Evolutionary conservation across 2,113 vertebrate genomes (phyloP).

Genomic region (Corynorhinus townsendii): DNA sequence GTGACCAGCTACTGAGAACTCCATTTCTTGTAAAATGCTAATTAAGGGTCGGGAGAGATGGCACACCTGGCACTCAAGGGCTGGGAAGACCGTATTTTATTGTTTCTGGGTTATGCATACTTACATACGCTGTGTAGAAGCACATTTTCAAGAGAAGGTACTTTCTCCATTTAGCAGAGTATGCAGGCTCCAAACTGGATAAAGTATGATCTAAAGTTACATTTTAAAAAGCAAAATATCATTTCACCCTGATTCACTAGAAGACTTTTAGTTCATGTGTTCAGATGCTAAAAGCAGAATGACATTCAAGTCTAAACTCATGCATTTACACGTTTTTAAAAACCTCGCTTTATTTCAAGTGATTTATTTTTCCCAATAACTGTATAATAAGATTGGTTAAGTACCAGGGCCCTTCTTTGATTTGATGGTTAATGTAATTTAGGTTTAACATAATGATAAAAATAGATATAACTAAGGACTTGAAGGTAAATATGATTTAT

Average conservation of each 20-base stretch:
- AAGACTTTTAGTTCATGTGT: slow-evolving; percentile 44
- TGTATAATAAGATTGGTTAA: neutral
- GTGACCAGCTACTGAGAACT: neutral
- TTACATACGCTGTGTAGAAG: slow-evolving; percentile 98
- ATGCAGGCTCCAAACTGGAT: slow-evolving; percentile 93
- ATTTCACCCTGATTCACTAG: slow-evolving; percentile 67
- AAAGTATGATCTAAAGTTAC: slow-evolving; percentile 90
- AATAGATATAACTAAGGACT: neutral
- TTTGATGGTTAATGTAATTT: neutral
- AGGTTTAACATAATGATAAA: neutral
- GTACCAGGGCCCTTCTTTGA: neutral
- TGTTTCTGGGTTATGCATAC: slow-evolving; percentile 60
- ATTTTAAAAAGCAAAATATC: slow-evolving; percentile 73
- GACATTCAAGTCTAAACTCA: slow-evolving; percentile 5
- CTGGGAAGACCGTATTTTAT: neutral
- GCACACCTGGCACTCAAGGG: neutral
- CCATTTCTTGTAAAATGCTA: neutral
- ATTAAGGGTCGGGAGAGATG: neutral
- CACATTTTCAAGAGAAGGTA: slow-evolving; percentile 95
- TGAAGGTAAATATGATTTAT: neutral
- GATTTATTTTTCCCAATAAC: neutral
- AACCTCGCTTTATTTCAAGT: neutral
- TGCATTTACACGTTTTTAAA: neutral
- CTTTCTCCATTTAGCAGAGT: slow-evolving; percentile 96
- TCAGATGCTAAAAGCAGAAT: slow-evolving; percentile 48